Base-by-base conservation (phyloP, 1,140 invertebrate species). In the Archegozetes longisetosus region DNA sequence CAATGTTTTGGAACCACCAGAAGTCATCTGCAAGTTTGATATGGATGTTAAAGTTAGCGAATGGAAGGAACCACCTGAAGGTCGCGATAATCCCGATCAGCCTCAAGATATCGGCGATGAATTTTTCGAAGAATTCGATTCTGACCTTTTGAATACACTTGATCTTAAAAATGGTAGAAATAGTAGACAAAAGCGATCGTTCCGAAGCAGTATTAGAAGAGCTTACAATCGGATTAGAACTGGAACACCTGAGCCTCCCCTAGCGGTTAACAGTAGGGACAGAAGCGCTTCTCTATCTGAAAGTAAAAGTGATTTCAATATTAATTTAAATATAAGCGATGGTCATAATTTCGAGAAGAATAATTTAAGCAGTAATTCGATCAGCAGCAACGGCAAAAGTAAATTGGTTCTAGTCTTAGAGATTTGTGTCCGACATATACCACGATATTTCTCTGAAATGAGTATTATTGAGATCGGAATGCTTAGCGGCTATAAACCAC, bases 381-480 rank as follows among this genome's bases (percentile, higher is more conserved):
- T 25, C 28, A 26, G 48, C 22, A 28, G 4, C 20, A n/a, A 52
- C 14, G 23, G 22, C 2, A 47, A 58, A 6, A 50, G 49, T 46
- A 46, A 46, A 27, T 9, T 64, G 23, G 46, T 63, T 25, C 50
- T 52, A 24, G 14, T 55, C 1, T 29, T 65, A 6, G 55, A 61
- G 6, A 54, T 64, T 24, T 62, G 64, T 46, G 58, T 29, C 3
- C n/a, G 47, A 48, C 32, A 40, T 32, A n/a, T 49, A 14, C 22
- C 23, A 2, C n/a, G 17, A 24, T n/a, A 24, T 46, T 47, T 48
- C 26, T 46, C 62, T 27, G 63, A 52, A 22, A 73, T 73, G 72
- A 66, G 66, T 17, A 68, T 73, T 1, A 46, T 73, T 28, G 70
- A 73, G 60, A 67, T 70, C 9, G 70, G 71, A 22, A 59, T 73